Evolutionary conservation across 2,113 vertebrate genomes (phyloP), one percentile per base, ranked within the genome.

Genomic region (Platycercus adscitus): DNA sequence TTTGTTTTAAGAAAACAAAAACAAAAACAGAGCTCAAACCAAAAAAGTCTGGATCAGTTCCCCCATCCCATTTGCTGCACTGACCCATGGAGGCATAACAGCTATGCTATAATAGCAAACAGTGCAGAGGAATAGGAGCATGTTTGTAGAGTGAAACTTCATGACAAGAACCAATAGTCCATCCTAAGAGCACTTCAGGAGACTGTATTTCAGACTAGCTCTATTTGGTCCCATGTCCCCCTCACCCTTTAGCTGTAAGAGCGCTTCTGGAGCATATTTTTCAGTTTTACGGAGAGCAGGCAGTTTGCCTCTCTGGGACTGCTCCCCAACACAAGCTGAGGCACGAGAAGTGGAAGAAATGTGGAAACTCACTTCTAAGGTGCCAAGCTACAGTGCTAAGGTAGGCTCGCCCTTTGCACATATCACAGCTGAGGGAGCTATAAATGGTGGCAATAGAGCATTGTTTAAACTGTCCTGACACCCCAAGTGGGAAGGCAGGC

Each of bases 321-420:
- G 15, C 12, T 81, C 5, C 7, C 13, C 31, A 10, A 5, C 0
- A 5, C 0, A 2, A 79, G 71, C n/a, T 1, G 1, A 76, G 77
- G 41, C 10, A 10, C 2, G 9, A 86, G 53, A 93, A 86, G 37
- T 9, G 17, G 46, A 9, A 63, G 9, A 47, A 21, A 41, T 8
- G 33, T 69, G 35, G 28, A 72, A 80, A 63, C 16, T 60, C 9
- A 43, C 13, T 79, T 41, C 6, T 44, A 35, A 88, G 31, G 23
- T 50, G 19, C 28, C 60, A 63, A 73, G 21, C 28, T 63, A 12
- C 23, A 63, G n/a, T 4, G 35, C 31, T 50, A 21, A 52, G 26
- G 37, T 21, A 52, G 23, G 35, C 44, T 91, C 52, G 41, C 52
- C 7, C 10, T 64, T 39, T 17, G 31, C 73, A 31, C 0, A 0